Evolutionary conservation across 1,140 invertebrate genomes (phyloP), one percentile per base, ranked within the genome.

Genomic region (Chionoecetes opilio): DNA sequence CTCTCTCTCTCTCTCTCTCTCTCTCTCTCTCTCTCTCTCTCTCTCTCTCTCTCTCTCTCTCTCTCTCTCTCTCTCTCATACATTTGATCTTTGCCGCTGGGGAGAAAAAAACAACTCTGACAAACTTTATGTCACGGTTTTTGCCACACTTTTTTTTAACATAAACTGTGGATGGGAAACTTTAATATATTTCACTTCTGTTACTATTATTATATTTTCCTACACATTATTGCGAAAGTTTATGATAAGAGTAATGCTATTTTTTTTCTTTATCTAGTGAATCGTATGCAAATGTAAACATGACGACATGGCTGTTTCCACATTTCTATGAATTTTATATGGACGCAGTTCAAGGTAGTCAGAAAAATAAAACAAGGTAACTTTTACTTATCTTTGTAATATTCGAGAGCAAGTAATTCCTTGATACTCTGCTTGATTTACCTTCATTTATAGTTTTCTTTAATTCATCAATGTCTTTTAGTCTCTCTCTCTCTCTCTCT

Each of bases 1-100:
- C 63, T 75, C 63, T n/a, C 63, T n/a, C 63, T 75, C 63, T 75
- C 63, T 75, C 63, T 75, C 53, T 63, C 53, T 63, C 53, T 63
- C 53, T 63, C 53, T 63, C 53, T 63, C 63, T 75, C 63, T 75
- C 63, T 75, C 63, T 75, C 63, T 75, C 63, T 75, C 63, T 75
- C 63, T 75, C 63, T 75, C 63, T 75, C 63, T 75, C 63, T 75
- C 63, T 75, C 26, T 75, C 63, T n/a, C 63, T 53, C 63, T n/a
- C 63, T 75, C 63, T n/a, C 63, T 75, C n/a, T 75, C 63, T n/a
- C n/a, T n/a, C 21, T 8, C 21, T 21, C 63, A 26, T 75, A 26
- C n/a, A n/a, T 26, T n/a, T 75, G 63, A 26, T 75, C 63, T 26
- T 75, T n/a, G 63, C 26, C 21, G 21, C 1, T 14, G 46, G 2